Evolutionary conservation across 2,113 vertebrate species (phyloP).

Genomic region (Sphaerodactylus townsendi): DNA sequence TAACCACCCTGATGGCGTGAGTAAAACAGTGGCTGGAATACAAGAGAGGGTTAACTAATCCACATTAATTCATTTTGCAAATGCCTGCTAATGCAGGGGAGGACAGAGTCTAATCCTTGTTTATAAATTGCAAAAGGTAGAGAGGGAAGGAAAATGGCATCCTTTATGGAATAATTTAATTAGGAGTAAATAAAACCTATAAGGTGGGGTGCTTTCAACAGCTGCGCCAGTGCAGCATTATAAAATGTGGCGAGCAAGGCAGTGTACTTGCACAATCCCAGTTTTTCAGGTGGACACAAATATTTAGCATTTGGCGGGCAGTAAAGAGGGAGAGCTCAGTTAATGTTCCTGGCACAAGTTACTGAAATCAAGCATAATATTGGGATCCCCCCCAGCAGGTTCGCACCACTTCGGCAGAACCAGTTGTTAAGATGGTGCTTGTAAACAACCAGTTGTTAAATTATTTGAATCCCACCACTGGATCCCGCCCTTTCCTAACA

Average conservation of each 20-base stretch:
- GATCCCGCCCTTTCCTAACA: no score
- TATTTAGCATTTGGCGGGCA: background rate
- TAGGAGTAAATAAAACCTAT: background rate
- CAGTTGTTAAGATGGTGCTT: no score
- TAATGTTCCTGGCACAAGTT: background rate
- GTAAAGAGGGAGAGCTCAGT: background rate
- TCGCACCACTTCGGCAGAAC: no score
- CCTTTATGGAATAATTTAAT: slow-evolving; percentile 7
- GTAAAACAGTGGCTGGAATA: background rate
- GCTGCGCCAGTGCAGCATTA: background rate
- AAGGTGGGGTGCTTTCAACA: background rate
- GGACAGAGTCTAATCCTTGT: background rate
- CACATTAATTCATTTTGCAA: slow-evolving; percentile 19
- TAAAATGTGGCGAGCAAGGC: background rate
- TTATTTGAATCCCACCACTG: no score
- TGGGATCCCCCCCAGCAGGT: no score
- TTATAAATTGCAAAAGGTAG: slow-evolving; percentile 14
- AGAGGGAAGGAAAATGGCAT: background rate
- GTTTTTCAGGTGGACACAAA: background rate
- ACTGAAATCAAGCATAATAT: background rate
- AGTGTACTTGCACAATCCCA: background rate
- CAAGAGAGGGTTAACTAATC: slow-evolving; percentile 7
- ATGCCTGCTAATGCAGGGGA: background rate
- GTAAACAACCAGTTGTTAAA: no score
- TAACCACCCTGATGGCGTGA: background rate